Conservation (phyloP, 1,140 invertebrate species). For the Wiebesia pumilae region DNA sequence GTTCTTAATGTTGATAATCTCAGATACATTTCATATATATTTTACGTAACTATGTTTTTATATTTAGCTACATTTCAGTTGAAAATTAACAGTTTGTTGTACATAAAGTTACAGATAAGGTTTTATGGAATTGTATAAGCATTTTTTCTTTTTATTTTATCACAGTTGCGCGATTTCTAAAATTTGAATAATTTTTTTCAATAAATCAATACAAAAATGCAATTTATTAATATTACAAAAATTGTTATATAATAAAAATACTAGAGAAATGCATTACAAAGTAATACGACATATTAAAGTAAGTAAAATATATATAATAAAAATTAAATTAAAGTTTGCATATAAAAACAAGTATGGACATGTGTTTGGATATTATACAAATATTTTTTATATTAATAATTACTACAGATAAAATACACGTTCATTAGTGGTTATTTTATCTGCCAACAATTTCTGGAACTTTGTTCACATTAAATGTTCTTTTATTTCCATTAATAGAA, state of each 20-base stretch:
- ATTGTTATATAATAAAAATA: no score
- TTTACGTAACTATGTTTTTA: no score
- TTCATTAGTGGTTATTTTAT: no score
- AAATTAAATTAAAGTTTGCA: background rate
- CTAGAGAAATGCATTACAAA: no score
- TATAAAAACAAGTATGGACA: background rate
- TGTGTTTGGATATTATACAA: background rate
- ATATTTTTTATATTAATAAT: background rate
- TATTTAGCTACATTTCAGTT: no score
- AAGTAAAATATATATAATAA: no score
- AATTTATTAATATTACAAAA: background rate
- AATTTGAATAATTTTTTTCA: slow-evolving; percentile 16
- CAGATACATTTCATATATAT: no score
- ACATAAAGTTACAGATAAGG: background rate
- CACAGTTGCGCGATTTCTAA: slow-evolving; percentile 17
- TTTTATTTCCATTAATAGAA: background rate
- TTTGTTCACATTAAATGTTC: background rate
- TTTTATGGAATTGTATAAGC: background rate
- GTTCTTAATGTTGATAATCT: no score
- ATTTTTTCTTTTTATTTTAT: slow-evolving; percentile 17
- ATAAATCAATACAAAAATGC: background rate
- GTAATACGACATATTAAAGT: no score
- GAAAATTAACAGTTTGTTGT: background rate
- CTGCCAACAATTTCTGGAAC: background rate
- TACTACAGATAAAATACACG: background rate